A percentile compares a stretch with the other conserved stretches of the same genome.
Conservation (phyloP, 64 coral and sea anemone genomes). For the Pocillopora verrucosa region DNA sequence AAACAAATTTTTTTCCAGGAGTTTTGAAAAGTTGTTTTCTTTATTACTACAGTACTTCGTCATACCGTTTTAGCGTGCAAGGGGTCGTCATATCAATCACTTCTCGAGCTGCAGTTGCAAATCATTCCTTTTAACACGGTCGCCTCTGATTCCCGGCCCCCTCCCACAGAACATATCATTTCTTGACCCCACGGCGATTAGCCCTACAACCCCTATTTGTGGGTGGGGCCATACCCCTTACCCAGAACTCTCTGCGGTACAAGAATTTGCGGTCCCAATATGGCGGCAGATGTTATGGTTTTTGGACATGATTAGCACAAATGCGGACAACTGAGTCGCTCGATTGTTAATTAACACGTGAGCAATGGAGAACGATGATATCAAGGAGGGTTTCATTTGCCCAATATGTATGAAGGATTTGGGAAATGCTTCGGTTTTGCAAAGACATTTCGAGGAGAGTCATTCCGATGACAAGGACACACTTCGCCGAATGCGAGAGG, state of each 20-base stretch:
- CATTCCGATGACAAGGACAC: conserved; percentile 90
- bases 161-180: too few relatives aligned
- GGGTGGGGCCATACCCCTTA: neutral
- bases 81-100: too few relatives aligned
- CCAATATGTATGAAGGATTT: conserved; percentile 93
- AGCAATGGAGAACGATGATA: conserved; percentile 75
- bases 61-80: too few relatives aligned
- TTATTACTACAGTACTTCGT: too few relatives aligned
- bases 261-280: neutral
- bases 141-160: too few relatives aligned
- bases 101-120: too few relatives aligned
- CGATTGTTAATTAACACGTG: neutral
- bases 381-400: conserved; percentile 93
- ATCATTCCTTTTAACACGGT: too few relatives aligned
- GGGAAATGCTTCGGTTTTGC: conserved; percentile 54
- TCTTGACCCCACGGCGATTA: too few relatives aligned
- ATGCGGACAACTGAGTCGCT: neutral
- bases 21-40: neutral
- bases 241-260: neutral
- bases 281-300: conserved; percentile 27
- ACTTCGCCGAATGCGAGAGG: conserved; percentile 83
- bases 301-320: neutral
- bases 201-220: too few relatives aligned
- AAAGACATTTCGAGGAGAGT: conserved; percentile 86
- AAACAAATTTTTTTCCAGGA: neutral